A percentile compares a stretch with the other conserved stretches of the same genome.
Evolutionary conservation across 2,797 vertebrate genomes (phyloP).

Genomic region (Bradypodion pumilum): DNA sequence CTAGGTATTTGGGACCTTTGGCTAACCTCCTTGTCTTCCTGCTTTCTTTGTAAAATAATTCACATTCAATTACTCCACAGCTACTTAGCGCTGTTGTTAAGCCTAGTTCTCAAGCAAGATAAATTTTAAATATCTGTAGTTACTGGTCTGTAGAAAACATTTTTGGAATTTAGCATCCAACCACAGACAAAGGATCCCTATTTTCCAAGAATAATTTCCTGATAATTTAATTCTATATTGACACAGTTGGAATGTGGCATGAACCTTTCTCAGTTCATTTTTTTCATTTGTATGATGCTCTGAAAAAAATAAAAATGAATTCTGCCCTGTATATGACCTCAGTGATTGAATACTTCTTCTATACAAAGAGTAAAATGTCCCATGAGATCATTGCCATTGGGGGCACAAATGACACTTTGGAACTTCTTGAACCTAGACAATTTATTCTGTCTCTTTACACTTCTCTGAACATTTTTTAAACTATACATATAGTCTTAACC

Average conservation of each 20-base stretch:
- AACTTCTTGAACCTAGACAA: background rate
- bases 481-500: background rate
- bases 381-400: slow-evolving; percentile 9
- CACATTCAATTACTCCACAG: rapidly evolving
- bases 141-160: slow-evolving; percentile 35
- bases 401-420: background rate
- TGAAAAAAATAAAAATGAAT: slow-evolving; percentile 63
- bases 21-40: background rate
- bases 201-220: slow-evolving; percentile 44
- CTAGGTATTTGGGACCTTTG: background rate
- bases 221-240: slow-evolving; percentile 44
- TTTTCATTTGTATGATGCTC: slow-evolving; percentile 53
- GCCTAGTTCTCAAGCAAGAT: background rate
- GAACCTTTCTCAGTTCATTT: slow-evolving; percentile 34
- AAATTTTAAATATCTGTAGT: background rate
- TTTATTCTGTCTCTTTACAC: background rate
- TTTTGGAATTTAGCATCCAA: slow-evolving; percentile 14
- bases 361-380: slow-evolving; percentile 44
- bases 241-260: slow-evolving; percentile 25
- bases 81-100: background rate
- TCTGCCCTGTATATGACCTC: slow-evolving; percentile 62
- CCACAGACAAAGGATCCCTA: slow-evolving; percentile 24
- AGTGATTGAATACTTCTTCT: slow-evolving; percentile 47
- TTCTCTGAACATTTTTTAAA: background rate
- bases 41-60: background rate